Conservation (phyloP, 1,140 invertebrate genomes). For the Drosophila punjabiensis region DNA sequence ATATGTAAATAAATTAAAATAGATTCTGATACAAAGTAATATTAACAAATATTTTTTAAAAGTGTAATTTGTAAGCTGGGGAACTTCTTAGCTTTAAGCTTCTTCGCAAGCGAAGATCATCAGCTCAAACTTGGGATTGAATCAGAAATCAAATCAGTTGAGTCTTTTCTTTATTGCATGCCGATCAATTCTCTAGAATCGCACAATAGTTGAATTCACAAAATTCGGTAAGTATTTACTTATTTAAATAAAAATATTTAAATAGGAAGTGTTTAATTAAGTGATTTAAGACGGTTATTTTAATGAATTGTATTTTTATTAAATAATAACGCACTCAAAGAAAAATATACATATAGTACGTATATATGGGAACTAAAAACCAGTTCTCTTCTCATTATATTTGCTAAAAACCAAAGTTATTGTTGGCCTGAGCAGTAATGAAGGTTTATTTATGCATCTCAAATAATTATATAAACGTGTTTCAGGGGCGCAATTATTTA, state of each 20-base stretch:
- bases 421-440: slow-evolving; percentile 2
- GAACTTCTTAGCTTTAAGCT: slow-evolving; percentile 39
- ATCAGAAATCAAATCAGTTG: slow-evolving; percentile 46
- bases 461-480: slow-evolving; percentile 6
- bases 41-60: neutral
- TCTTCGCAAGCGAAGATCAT: slow-evolving; percentile 19
- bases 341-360: neutral
- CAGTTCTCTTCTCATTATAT: slow-evolving; percentile 5
- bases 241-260: neutral
- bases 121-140: slow-evolving; percentile 22
- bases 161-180: slow-evolving; percentile 23
- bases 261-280: neutral
- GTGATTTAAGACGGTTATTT: too few relatives aligned
- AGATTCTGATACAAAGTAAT: too few relatives aligned
- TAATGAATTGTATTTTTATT: too few relatives aligned
- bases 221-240: slow-evolving; percentile 20
- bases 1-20: neutral
- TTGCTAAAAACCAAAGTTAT: slow-evolving; percentile 1
- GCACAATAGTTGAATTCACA: neutral
- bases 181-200: slow-evolving; percentile 4
- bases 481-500: neutral
- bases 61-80: slow-evolving; percentile 27
- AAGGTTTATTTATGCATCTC: slow-evolving; percentile 2
- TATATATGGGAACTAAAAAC: slow-evolving; percentile 4
- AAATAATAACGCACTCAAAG: neutral